Base-by-base conservation (phyloP, 1,140 invertebrate species). In the Zaprionus gabonicus region DNA sequence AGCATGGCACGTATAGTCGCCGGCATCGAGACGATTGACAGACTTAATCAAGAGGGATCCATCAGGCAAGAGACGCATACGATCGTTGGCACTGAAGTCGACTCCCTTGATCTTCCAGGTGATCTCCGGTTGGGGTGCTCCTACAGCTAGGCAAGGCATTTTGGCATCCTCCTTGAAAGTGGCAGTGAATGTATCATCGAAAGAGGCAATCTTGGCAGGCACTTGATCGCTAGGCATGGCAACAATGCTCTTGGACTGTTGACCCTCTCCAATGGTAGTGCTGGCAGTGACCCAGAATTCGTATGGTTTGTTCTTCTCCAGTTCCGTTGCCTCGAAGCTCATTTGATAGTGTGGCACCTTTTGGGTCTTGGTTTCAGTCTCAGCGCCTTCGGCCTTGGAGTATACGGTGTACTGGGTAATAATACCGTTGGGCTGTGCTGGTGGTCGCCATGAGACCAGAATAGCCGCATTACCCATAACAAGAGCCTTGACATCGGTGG, bases 261-360 rank as follows among this genome's bases (percentile, higher is more conserved):
- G 96, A 44, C 98, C 97, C 95, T 98, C 98, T 6, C 98, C 98
- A 85, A 98, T 98, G 70, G 96, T 96, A 0, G 98, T 99, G 55
- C 97, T 97, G 44, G 97, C 97, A 13, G 97, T 98, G 0, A 99
- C 97, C 97, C 97, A 98, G 93, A 99, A 98, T 92, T 98, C 97
- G 87, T 98, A 98, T 67, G 96, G 95, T 57, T 95, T 94, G 81
- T 96, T 96, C 80, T 96, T 95, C 81, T 96, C 96, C 77, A 98
- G 93, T 78, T 97, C 96, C 55, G 96, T 96, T 10, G 97, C 97
- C 92, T 98, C 98, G 90, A 96, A 97, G 88, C 95, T 97, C 91
- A 96, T 95, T 92, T 95, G 94, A 56, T 94, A 94, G 75, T 94
- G 94, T 7, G 94, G 94, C 38, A 95, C 94, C 93, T 95, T 80